Evolutionary conservation across 2,797 vertebrate species (phyloP).

Genomic region (Argyrosomus regius): DNA sequence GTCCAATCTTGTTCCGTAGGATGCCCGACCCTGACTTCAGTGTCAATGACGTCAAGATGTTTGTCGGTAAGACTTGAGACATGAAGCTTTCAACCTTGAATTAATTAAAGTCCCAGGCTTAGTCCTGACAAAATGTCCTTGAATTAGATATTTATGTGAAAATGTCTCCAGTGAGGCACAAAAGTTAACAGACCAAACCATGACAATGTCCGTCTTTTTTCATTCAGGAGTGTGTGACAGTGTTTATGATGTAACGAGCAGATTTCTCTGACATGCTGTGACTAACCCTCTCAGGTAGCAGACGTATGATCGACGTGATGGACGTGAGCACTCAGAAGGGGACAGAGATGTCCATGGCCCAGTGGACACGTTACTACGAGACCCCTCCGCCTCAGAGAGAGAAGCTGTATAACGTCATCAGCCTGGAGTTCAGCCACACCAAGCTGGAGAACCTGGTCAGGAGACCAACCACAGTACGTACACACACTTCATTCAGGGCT

Average conservation of each 20-base stretch:
- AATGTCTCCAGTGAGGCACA: no score
- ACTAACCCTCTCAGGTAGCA: conserved; percentile 87
- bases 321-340: conserved; percentile 97
- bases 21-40: conserved; percentile 96
- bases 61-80: conserved; percentile 89
- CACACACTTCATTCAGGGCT: background rate
- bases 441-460: conserved; percentile 94
- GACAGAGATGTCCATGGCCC: conserved; percentile 99
- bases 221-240: no score
- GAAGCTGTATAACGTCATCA: conserved; percentile 97
- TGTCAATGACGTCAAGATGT: conserved; percentile 95
- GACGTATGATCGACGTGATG: conserved; percentile 98
- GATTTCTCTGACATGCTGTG: background rate
- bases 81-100: background rate
- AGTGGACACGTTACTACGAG: conserved; percentile 97
- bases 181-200: no score
- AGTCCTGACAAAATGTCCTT: background rate
- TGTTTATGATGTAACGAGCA: background rate
- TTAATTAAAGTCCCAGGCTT: background rate
- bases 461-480: conserved; percentile 89
- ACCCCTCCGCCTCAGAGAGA: conserved; percentile 92
- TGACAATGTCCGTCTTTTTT: no score
- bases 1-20: conserved; percentile 78
- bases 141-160: background rate
- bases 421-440: conserved; percentile 98